Conservation (phyloP, 2,888 invertebrate species). For the Ischnus inquisitorius region DNA sequence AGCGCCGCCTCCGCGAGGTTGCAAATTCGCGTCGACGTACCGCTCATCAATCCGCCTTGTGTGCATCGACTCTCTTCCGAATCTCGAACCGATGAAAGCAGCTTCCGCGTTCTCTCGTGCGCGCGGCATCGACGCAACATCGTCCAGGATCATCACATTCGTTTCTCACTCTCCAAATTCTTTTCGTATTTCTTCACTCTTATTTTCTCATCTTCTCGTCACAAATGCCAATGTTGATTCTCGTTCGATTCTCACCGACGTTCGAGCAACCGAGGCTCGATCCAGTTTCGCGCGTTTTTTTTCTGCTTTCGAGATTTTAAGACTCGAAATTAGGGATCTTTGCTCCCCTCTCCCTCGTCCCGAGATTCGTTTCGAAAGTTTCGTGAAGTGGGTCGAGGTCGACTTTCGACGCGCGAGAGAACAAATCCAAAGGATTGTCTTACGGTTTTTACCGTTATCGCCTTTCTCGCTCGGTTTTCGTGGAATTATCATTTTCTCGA, state of each 20-base stretch:
- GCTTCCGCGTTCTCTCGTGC: constrained; percentile 1
- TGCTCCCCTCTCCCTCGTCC: constrained; percentile 5
- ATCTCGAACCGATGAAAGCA: neutral
- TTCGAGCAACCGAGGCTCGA: no score
- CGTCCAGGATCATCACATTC: neutral
- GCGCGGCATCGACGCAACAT: neutral
- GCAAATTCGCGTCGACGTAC: neutral
- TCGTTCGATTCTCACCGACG: no score
- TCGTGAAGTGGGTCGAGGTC: constrained; percentile 66
- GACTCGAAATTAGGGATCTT: constrained; percentile 57
- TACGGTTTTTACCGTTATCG: constrained; percentile 61
- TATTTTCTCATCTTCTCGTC: no score
- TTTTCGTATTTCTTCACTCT: no score
- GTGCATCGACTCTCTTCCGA: neutral
- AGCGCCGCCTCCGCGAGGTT: constrained; percentile 20
- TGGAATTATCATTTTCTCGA: neutral
- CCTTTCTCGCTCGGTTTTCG: constrained; percentile 5
- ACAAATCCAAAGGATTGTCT: constrained; percentile 61
- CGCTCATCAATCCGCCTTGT: neutral
- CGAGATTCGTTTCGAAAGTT: constrained; percentile 62
- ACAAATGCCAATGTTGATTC: no score
- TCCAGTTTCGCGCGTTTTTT: constrained; percentile 7
- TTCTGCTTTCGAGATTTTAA: constrained; percentile 18
- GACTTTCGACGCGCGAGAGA: constrained; percentile 52
- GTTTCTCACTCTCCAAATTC: neutral